These are phyloP conservation scores for Nestor notabilis DNA, from an alignment of 2,113 vertebrate genomes.

Conservation along the genomic window DNA sequence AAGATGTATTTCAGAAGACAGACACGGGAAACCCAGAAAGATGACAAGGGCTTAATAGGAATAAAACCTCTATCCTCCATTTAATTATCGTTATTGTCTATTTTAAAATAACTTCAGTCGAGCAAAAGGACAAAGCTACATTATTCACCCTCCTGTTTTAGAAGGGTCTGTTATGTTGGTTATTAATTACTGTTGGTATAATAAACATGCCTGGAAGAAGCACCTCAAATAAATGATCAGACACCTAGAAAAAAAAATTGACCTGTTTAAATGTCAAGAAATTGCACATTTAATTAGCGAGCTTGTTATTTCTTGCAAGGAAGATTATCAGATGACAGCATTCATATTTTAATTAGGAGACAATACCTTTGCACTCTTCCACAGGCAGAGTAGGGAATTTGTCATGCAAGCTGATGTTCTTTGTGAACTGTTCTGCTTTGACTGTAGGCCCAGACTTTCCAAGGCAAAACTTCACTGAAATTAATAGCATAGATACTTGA, in stretches of 20 bases:
- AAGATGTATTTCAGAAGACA: neutral
- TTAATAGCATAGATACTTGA: neutral
- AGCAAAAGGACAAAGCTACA: neutral
- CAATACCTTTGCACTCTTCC: slow-evolving; percentile 51
- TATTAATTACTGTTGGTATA: slow-evolving; percentile 44
- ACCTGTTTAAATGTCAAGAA: slow-evolving; percentile 65
- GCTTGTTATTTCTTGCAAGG: slow-evolving; percentile 55
- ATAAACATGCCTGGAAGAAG: slow-evolving; percentile 43
- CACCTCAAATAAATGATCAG: slow-evolving; percentile 41
- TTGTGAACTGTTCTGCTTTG: neutral
- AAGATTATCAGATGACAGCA: slow-evolving; percentile 54
- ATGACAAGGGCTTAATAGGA: neutral
- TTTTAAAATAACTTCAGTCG: neutral
- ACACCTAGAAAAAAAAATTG: neutral
- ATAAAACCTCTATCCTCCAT: neutral
- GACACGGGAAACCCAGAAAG: neutral
- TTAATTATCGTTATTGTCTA: slow-evolving; percentile 11
- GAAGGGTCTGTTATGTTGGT: neutral
- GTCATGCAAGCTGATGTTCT: neutral
- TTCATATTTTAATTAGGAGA: slow-evolving; percentile 67
- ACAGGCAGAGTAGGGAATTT: neutral
- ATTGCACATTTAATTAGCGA: slow-evolving; percentile 55
- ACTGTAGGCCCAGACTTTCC: neutral
- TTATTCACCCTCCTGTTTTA: neutral
- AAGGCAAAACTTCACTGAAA: neutral